These are phyloP conservation scores for Lamellibrachia luymesi DNA, from an alignment of 1,140 invertebrate species.

Conservation along the genomic window DNA sequence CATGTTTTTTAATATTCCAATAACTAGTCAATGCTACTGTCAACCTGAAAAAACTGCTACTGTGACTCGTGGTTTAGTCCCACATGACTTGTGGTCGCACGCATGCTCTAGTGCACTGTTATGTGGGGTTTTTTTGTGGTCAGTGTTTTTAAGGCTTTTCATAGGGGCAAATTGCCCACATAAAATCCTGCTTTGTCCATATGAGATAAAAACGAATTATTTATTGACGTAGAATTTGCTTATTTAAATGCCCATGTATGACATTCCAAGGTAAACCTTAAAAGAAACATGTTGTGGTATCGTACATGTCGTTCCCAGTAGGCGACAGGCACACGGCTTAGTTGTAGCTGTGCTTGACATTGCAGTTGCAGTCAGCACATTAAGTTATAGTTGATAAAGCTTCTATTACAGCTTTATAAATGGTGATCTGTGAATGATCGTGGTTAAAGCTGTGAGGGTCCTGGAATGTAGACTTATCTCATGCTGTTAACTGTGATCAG, in stretches of 20 bases:
- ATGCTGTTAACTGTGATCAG: not conserved
- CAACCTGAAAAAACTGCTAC: not conserved
- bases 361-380: too few relatives aligned
- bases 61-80: not conserved
- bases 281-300: not conserved
- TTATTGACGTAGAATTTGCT: not conserved
- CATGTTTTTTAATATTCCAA: too few relatives aligned
- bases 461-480: not conserved
- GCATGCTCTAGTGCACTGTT: not conserved
- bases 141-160: not conserved
- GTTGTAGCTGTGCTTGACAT: not conserved
- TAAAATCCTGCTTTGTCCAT: not conserved
- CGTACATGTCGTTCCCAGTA: not conserved
- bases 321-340: not conserved
- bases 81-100: not conserved
- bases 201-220: not conserved
- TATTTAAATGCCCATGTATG: not conserved
- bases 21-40: not conserved
- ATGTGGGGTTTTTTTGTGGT: not conserved
- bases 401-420: not conserved
- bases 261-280: not conserved
- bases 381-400: too few relatives aligned
- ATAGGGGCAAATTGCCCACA: not conserved
- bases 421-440: not conserved
- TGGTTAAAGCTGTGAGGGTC: not conserved